phyloP scores from a whole-genome alignment of 2,113 vertebrate genomes.

The Aldabrachelys gigantea region DNA sequence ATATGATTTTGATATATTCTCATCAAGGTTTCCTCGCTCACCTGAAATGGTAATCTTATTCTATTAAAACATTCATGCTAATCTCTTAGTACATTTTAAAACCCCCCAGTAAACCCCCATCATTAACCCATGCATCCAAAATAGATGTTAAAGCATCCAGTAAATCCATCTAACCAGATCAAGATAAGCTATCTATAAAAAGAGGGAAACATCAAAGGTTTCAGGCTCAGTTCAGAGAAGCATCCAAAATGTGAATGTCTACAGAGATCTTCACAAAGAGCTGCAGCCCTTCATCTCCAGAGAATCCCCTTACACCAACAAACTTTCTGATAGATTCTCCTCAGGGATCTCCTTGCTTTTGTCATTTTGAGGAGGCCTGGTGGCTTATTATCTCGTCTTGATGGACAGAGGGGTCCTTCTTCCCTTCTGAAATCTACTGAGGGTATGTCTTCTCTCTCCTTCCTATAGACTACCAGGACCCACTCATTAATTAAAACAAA shows the following conservation, averaged over 20 bases:
- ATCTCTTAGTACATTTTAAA: background rate
- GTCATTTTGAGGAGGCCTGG: background rate
- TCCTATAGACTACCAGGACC: background rate
- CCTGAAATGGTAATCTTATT: background rate
- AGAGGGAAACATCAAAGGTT: background rate
- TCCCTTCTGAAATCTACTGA: background rate
- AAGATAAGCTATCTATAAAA: background rate
- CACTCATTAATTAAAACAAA: background rate
- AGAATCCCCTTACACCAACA: background rate
- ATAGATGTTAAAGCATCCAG: background rate
- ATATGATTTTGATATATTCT: background rate
- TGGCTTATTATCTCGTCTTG: background rate
- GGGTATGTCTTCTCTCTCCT: accelerated
- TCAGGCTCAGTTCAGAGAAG: background rate
- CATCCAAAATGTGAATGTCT: background rate
- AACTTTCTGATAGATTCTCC: background rate
- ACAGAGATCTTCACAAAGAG: background rate
- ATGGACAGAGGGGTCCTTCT: accelerated
- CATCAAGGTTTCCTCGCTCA: background rate
- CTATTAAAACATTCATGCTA: background rate
- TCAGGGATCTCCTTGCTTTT: background rate
- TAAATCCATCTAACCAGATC: background rate
- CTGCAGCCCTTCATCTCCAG: background rate
- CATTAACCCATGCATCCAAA: background rate
- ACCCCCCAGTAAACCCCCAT: background rate